A percentile compares a stretch with the other conserved stretches of the same genome.
Evolutionary conservation across 2,797 vertebrate species (phyloP).

Genomic region (Nasua narica): DNA sequence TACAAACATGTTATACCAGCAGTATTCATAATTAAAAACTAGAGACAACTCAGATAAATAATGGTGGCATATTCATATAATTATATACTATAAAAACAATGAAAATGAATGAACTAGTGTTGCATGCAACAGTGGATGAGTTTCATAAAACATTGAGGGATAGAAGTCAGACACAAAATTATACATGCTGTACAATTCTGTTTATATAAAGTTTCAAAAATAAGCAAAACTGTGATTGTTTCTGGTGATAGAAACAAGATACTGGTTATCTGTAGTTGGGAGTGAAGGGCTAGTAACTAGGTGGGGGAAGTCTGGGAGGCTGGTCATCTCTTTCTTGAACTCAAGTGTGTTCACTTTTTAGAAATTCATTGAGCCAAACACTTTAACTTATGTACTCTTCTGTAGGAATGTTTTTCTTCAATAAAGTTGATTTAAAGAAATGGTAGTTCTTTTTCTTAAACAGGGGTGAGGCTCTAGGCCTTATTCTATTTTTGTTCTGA

Average conservation of each 20-base stretch:
- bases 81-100: background rate
- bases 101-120: background rate
- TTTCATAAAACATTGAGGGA: background rate
- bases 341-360: background rate
- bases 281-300: background rate
- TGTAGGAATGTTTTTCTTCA: conserved; percentile 27
- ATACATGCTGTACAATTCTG: background rate
- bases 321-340: background rate
- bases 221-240: background rate
- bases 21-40: conserved; percentile 2
- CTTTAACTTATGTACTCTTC: background rate
- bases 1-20: background rate
- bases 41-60: conserved; percentile 1
- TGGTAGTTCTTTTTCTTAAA: conserved; percentile 22
- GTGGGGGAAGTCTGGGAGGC: background rate
- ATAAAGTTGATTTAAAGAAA: conserved; percentile 43
- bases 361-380: background rate
- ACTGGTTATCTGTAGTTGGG: background rate
- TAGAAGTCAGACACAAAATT: background rate
- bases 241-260: background rate
- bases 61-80: background rate
- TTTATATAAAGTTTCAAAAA: background rate
- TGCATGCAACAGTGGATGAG: background rate
- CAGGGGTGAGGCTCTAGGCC: background rate
- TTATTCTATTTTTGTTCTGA: background rate